Evolutionary conservation across 2,888 invertebrate species (phyloP), one percentile per base, ranked within the genome.

Genomic region (Platypus cylindrus): DNA sequence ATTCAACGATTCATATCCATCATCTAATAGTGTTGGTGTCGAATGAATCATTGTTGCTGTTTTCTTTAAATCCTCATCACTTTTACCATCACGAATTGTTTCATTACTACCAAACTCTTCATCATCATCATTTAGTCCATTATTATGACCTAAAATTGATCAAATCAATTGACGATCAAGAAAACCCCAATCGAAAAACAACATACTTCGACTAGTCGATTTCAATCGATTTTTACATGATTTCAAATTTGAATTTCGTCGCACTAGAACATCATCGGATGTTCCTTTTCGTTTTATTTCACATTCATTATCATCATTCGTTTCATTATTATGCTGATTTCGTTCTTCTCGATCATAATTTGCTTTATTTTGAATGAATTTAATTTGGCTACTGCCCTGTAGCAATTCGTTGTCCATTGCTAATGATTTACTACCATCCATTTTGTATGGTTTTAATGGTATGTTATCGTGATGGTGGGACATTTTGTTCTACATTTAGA

Each of bases 1-100:
- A 48, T 73, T 71, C 11, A 72, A 75, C 1, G 74, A 74, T 41
- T 73, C 75, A 52, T 76, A 76, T 1, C 75, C 75, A 47, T 76
- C 75, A 45, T 76, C 75, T 2, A 75, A 55, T 1, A 63, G 65
- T 7, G 63, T 60, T 13, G 62, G 58, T 3, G 58, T 58, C 17
- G 57, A 60, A 7, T 58, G 57, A 38, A 59, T 56, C 13, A 49
- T 40, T 15, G 45, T 49, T n/a, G 40, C 41, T 8, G 25, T 16
- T 37, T 49, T 51, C 30, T 48, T 50, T 32, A 47, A 40, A 20
- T 49, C 49, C 22, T 47, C 47, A 16, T 43, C 40, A 22, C 40
- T 44, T 23, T 38, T 37, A 3, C 38, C 36, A 2, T 45, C 46
- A 29, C 40, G 47, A 28, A 55, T 35, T 9, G 50, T 52, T 23